Evolutionary conservation across 2,888 invertebrate species (phyloP).

Genomic region (Drosophila paracracens): DNA sequence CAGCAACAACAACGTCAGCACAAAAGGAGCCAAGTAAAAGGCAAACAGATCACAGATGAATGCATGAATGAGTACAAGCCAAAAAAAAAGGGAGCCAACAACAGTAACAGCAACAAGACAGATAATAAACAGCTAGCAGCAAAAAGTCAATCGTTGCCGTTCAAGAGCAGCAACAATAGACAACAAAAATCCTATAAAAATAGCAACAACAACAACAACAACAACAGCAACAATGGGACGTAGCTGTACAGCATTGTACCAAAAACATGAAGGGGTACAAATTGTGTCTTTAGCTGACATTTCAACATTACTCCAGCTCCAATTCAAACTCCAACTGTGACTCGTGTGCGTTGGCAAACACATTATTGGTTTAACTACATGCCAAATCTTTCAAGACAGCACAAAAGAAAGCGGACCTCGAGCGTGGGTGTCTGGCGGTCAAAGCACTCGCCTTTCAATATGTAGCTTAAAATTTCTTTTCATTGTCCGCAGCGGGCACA

Average conservation of each 20-base stretch:
- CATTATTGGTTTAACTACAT: slow-evolving; percentile 45
- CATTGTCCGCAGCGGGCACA: slow-evolving; percentile 35
- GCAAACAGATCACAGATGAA: slow-evolving; percentile 59
- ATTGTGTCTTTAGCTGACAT: slow-evolving; percentile 74
- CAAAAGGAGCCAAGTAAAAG: slow-evolving; percentile 61
- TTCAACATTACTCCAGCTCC: slow-evolving; percentile 67
- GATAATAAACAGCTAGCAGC: slow-evolving; percentile 54
- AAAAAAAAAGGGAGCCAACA: slow-evolving; percentile 64
- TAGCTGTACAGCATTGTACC: slow-evolving; percentile 67
- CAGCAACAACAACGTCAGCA: slow-evolving; percentile 7
- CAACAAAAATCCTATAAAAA: slow-evolving; percentile 40
- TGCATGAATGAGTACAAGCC: slow-evolving; percentile 56
- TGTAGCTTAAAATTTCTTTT: slow-evolving; percentile 31
- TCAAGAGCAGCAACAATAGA: slow-evolving; percentile 58
- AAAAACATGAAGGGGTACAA: slow-evolving; percentile 65
- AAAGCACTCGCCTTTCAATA: slow-evolving; percentile 63
- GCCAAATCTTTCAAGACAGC: slow-evolving; percentile 50
- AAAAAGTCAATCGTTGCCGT: slow-evolving; percentile 72
- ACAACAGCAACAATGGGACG: slow-evolving; percentile 36
- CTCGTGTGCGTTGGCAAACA: slow-evolving; percentile 59
- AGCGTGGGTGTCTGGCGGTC: slow-evolving; percentile 72
- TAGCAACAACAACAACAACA: slow-evolving; percentile 16
- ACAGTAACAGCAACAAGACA: slow-evolving; percentile 26
- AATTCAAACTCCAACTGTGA: slow-evolving; percentile 28
- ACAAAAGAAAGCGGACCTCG: slow-evolving; percentile 68